A percentile compares a stretch with the other conserved stretches of the same genome.
Conservation (phyloP, 2,888 invertebrate species). For the Apamea anceps region DNA sequence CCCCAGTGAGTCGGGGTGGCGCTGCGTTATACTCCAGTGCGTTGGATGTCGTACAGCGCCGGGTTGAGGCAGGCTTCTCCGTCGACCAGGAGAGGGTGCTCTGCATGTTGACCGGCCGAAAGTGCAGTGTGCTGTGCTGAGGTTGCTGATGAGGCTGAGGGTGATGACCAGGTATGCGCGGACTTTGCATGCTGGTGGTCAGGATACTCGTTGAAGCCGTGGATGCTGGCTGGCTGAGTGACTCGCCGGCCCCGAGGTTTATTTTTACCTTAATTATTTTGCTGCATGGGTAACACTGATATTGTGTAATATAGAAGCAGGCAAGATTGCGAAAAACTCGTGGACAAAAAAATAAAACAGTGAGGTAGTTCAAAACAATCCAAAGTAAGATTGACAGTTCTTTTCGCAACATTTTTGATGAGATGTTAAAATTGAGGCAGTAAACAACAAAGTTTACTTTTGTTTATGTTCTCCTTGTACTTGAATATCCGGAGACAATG, state of each 20-base stretch:
- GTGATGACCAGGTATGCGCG: no score
- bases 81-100: no score
- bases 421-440: slow-evolving; percentile 32
- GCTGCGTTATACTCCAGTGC: no score
- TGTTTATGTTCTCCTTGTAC: slow-evolving; percentile 36
- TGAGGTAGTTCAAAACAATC: slow-evolving; percentile 10
- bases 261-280: not conserved
- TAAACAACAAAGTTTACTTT: slow-evolving; percentile 24
- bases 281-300: not conserved
- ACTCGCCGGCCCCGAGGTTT: not conserved
- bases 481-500: slow-evolving; percentile 34
- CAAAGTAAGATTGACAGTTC: slow-evolving; percentile 50
- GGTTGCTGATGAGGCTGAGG: no score
- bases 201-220: no score
- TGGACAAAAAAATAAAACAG: not conserved
- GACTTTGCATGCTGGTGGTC: no score
- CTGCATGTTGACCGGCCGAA: no score
- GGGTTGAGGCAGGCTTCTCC: no score
- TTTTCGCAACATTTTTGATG: slow-evolving; percentile 23
- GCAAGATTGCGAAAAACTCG: slow-evolving; percentile 2
- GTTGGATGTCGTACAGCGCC: no score
- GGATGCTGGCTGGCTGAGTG: no score
- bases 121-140: no score
- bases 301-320: slow-evolving; percentile 17
- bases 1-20: no score